These are phyloP conservation scores for Chroicocephalus ridibundus DNA, from an alignment of 2,113 vertebrate genomes.

Conservation along the genomic window DNA sequence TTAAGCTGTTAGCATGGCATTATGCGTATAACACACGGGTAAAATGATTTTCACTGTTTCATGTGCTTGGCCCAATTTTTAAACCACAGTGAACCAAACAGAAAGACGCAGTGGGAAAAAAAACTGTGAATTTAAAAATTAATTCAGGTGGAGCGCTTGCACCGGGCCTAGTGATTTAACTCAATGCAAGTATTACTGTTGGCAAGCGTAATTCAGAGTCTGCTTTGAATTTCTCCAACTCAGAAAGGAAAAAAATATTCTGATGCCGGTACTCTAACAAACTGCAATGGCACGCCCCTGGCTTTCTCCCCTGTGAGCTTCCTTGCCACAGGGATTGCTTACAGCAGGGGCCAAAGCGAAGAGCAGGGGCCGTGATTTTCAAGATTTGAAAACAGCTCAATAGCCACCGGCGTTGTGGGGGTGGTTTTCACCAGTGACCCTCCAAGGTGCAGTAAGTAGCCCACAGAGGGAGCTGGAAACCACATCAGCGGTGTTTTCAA, in stretches of 20 bases:
- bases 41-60: neutral
- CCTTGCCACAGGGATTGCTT: neutral
- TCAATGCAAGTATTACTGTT: neutral
- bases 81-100: neutral
- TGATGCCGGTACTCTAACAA: neutral
- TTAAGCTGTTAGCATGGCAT: neutral
- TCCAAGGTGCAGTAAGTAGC: neutral
- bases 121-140: neutral
- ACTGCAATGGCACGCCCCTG: neutral
- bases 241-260: neutral
- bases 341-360: accelerated
- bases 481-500: neutral
- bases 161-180: neutral
- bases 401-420: accelerated
- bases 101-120: neutral
- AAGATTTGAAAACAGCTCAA: neutral
- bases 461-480: neutral
- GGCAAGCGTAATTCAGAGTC: neutral
- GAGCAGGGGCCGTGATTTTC: neutral
- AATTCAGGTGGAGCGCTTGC: neutral
- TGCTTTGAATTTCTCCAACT: neutral
- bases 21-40: neutral
- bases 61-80: neutral
- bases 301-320: accelerated
- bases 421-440: neutral